Evolutionary conservation across 2,888 invertebrate genomes (phyloP).

Genomic region (Leptogaster cylindrica): DNA sequence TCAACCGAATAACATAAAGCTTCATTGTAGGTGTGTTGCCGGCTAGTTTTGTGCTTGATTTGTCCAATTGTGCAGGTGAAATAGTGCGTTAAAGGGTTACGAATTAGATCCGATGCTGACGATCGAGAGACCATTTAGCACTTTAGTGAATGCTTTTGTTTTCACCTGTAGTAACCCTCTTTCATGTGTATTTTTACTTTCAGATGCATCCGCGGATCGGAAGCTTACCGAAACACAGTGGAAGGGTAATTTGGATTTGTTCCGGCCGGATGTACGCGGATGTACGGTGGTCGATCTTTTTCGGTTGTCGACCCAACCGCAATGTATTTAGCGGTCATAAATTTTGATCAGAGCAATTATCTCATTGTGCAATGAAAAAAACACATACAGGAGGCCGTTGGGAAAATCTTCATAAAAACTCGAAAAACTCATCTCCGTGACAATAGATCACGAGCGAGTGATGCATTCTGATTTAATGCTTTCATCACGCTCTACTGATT

Average conservation of each 20-base stretch:
- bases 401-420: constrained; percentile 24
- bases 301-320: constrained; percentile 46
- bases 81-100: constrained; percentile 27
- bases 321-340: constrained; percentile 5
- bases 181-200: background rate
- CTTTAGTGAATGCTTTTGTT: constrained; percentile 14
- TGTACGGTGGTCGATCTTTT: constrained; percentile 45
- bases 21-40: background rate
- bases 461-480: constrained; percentile 10
- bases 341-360: constrained; percentile 37
- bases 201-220: background rate
- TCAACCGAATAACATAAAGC: no score
- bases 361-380: constrained; percentile 28
- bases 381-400: constrained; percentile 31
- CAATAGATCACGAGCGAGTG: constrained; percentile 19
- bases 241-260: constrained; percentile 10
- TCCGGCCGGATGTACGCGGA: constrained; percentile 30
- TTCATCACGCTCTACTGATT: constrained; percentile 23
- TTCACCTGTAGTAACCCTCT: background rate
- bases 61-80: constrained; percentile 14
- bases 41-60: background rate
- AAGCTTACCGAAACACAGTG: background rate
- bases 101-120: no score
- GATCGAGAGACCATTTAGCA: constrained; percentile 20
- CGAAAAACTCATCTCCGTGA: constrained; percentile 23